A percentile compares a stretch with the other conserved stretches of the same genome.
Conservation (phyloP, 2,888 invertebrate species). For the Vesta saturnalis region DNA sequence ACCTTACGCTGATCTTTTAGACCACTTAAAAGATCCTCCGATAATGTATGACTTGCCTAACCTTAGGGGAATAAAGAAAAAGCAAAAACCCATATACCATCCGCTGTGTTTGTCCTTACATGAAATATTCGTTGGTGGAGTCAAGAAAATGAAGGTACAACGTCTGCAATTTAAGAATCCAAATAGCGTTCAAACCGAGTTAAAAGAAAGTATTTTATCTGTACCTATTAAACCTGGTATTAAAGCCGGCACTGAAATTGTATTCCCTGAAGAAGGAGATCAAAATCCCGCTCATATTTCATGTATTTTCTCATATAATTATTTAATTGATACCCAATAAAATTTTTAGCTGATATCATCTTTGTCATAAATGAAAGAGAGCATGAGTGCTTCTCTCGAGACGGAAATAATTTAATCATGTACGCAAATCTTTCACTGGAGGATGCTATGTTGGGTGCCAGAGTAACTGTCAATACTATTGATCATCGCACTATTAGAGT, state of each 20-base stretch:
- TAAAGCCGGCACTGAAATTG: constrained; percentile 75
- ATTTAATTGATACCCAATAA: not conserved
- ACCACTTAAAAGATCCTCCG: constrained; percentile 71
- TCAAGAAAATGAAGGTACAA: constrained; percentile 87
- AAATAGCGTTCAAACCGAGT: constrained; percentile 69
- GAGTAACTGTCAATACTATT: constrained; percentile 72
- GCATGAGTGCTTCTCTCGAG: constrained; percentile 72
- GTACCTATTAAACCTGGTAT: constrained; percentile 81
- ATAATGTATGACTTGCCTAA: constrained; percentile 71
- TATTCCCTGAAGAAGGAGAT: constrained; percentile 83
- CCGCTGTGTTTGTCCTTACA: constrained; percentile 69
- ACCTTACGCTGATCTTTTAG: constrained; percentile 81
- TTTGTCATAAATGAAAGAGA: constrained; percentile 79
- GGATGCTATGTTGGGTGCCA: constrained; percentile 77
- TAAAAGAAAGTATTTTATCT: constrained; percentile 77
- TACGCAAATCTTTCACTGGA: constrained; percentile 69
- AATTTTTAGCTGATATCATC: constrained; percentile 71
- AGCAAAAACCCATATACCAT: constrained; percentile 68
- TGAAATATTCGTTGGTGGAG: constrained; percentile 76
- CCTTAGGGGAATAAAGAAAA: constrained; percentile 71
- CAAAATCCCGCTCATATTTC: constrained; percentile 78
- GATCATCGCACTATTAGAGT: constrained; percentile 75
- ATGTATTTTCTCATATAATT: constrained; percentile 58
- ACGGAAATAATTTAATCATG: constrained; percentile 75
- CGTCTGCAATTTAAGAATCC: constrained; percentile 74